Evolutionary conservation across 2,113 vertebrate genomes (phyloP), one percentile per base, ranked within the genome.

Genomic region (Dunckerocampus dactyliophorus): DNA sequence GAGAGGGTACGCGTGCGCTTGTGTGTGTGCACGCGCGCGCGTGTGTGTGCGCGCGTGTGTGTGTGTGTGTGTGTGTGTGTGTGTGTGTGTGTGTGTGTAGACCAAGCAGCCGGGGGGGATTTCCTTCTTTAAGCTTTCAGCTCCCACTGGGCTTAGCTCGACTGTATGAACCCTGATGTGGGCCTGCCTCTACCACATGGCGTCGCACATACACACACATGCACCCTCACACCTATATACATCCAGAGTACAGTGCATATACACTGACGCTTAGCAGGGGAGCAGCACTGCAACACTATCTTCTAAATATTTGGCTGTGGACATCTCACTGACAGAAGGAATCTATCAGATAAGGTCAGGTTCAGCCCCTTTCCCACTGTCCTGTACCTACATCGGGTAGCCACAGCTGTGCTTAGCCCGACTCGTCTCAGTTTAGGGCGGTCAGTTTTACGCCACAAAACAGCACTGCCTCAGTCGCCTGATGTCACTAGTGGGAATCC

Each of bases 111-210:
- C 76, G 63, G 80, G 80, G 34, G 80, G 79, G 85, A 82, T 86
- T 85, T 85, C 85, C 87, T 85, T 83, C 78, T 84, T 84, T 84
- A 89, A 85, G 85, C 82, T 85, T 76, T 82, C 65, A 77, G 81
- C 82, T 87, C 85, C 87, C 87, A 84, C 72, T 69, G 79, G 85
- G 85, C 76, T 74, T 34, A 71, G 80, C 76, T 82, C 67, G 58
- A 79, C 82, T 82, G 81, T 85, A 82, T 85, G 83, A 84, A 85
- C 84, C 77, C 79, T 81, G 76, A 88, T 86, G 83, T 84, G 81
- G 83, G 76, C 74, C 84, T 84, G 80, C 81, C 80, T 79, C 76
- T 69, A 84, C 76, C 83, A 84, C 88, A 85, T 84, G 84, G 85
- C 69, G 65, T 80, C 72, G 72, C 79, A 80, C 66, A 72, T 67